A percentile compares a stretch with the other conserved stretches of the same genome.
Conservation (phyloP, 2,888 invertebrate species). For the Portevinia maculata region DNA sequence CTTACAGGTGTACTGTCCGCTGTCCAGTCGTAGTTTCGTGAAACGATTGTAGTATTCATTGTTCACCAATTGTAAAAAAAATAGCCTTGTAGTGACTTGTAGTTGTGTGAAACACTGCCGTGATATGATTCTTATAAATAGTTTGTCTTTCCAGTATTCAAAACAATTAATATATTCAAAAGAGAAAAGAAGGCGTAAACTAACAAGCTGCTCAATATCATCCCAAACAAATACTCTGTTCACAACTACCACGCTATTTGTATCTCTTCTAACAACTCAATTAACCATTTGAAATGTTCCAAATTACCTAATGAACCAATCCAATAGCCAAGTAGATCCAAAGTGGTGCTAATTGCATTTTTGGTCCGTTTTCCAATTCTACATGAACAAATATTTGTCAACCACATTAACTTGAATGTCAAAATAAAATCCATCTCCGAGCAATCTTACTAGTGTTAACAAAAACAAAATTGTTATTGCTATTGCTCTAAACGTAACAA, state of each 20-base stretch:
- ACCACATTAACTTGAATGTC: slow-evolving; percentile 21
- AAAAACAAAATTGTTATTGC: slow-evolving; percentile 25
- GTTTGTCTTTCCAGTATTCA: too few species aligned
- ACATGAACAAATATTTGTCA: slow-evolving; percentile 29
- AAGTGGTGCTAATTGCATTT: slow-evolving; percentile 59
- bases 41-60: too few species aligned
- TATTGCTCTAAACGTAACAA: slow-evolving; percentile 42
- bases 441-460: slow-evolving; percentile 30
- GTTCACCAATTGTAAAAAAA: too few species aligned
- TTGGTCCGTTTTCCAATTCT: slow-evolving; percentile 16
- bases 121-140: too few species aligned
- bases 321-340: background rate
- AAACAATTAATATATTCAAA: too few species aligned
- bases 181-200: background rate
- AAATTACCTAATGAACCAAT: slow-evolving; percentile 15
- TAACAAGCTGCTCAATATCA: background rate
- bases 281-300: slow-evolving; percentile 52
- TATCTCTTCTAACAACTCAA: slow-evolving; percentile 52
- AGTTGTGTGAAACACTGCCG: too few species aligned
- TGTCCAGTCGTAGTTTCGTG: too few species aligned
- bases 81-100: too few species aligned
- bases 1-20: too few species aligned
- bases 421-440: slow-evolving; percentile 6
- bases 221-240: background rate
- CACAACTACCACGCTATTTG: slow-evolving; percentile 3